Evolutionary conservation across 2,113 vertebrate species (phyloP).

Genomic region (Oncorhynchus tshawytscha): DNA sequence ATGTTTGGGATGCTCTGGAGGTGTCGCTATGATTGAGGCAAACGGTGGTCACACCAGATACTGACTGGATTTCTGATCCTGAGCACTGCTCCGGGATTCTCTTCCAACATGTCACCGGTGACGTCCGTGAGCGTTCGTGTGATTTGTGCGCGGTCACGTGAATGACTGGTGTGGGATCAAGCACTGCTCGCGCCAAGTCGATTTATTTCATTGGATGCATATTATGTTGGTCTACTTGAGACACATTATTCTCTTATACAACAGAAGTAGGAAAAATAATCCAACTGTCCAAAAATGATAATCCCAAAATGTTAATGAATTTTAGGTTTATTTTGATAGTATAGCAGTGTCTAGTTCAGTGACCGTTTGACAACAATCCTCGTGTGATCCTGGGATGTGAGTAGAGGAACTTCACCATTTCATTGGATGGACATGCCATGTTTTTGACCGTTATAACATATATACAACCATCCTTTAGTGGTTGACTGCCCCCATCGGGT

Average conservation of each 20-base stretch:
- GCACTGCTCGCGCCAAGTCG: neutral
- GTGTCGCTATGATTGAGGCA: too few relatives aligned
- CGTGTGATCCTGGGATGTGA: constrained; percentile 1
- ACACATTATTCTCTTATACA: too few relatives aligned
- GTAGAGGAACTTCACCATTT: neutral
- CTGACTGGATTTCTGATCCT: too few relatives aligned
- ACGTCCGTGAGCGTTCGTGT: constrained; percentile 47
- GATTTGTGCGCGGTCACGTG: constrained; percentile 71
- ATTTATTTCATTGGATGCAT: neutral
- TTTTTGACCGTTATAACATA: neutral
- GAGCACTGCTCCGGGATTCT: too few relatives aligned
- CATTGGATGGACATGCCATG: neutral
- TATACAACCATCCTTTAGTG: too few relatives aligned
- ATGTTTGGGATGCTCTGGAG: too few relatives aligned
- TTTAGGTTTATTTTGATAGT: neutral
- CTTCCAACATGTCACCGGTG: constrained; percentile 50
- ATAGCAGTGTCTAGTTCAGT: too few relatives aligned
- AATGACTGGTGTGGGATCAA: neutral
- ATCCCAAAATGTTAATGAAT: neutral
- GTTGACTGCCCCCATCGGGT: too few relatives aligned
- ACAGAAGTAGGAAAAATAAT: neutral
- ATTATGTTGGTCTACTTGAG: too few relatives aligned
- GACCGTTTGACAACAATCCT: neutral
- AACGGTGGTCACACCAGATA: too few relatives aligned
- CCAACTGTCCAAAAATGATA: neutral